Evolutionary conservation across 2,797 vertebrate genomes (phyloP), one percentile per base, ranked within the genome.

Genomic region (Helostoma temminkii): DNA sequence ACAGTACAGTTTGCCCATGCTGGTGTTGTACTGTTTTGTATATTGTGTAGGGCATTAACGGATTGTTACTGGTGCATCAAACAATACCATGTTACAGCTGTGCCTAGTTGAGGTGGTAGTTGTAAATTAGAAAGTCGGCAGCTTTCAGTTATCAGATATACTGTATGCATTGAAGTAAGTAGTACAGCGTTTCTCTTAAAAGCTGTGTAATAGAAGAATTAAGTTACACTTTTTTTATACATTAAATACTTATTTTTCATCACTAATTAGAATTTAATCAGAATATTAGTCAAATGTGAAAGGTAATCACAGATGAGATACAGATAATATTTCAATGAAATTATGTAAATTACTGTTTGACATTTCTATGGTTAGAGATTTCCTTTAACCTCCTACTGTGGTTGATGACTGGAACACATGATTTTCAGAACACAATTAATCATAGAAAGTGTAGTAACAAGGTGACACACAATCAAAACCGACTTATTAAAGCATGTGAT

Each of bases 341-440:
- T 14, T 1, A 30, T 11, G 1, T 36, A 18, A 61, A 30, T 47
- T 19, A 21, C 11, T 14, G 12, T 3, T 34, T 78, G 63, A 63
- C 47, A 65, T 76, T 76, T 84, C 9, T 36, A 3, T 5, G 3
- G 2, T 4, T 19, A 1, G 52, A 42, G 16, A 48, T 48, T 52
- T 70, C 18, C 59, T 6, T 15, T 68, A 78, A 24, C 41, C 53
- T 9, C 36, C 37, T 3, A 4, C 56, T 39, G 45, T 71, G 43
- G 26, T n/a, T 50, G 14, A 30, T 75, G 16, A 74, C 22, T 54
- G 24, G 37, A 52, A 47, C 22, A 3, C 32, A 16, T 56, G 39
- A 57, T 19, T 47, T 12, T 22, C 7, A 24, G 4, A 5, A 1
- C 12, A 16, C 1, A 62, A 2, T 52, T 41, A 32, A 42, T 65